Percentiles rank a stretch among this genome's conserved stretches.
These are phyloP conservation scores for Mellilla xanthometata DNA, from an alignment of 2,888 invertebrate species.

Conservation along the genomic window DNA sequence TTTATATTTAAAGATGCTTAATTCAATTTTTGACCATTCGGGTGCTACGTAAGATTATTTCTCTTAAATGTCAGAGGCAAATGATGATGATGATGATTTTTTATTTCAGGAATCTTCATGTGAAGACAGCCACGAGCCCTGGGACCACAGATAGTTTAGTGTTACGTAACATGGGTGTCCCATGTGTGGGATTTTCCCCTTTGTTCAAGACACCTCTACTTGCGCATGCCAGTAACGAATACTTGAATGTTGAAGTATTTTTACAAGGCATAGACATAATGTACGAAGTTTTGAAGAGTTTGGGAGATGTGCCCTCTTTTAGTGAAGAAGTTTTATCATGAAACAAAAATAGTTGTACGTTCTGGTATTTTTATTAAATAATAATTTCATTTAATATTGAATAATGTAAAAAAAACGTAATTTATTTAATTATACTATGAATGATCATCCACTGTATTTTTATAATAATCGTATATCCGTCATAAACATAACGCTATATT, in stretches of 20 bases:
- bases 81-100: background rate
- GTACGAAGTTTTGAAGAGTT: slow-evolving; percentile 1
- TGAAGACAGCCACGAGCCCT: background rate
- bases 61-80: no score
- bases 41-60: no score
- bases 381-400: background rate
- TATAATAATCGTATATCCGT: no score
- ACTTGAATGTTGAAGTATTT: slow-evolving; percentile 30
- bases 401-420: no score
- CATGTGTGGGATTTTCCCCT: slow-evolving; percentile 1
- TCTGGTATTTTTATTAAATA: background rate
- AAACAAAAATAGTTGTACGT: background rate
- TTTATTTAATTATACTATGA: no score
- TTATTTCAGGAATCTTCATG: background rate
- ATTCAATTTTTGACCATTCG: no score
- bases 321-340: background rate
- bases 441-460: no score
- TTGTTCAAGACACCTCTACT: background rate
- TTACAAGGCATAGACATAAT: slow-evolving; percentile 3
- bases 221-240: background rate
- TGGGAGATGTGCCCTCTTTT: background rate
- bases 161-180: slow-evolving; percentile 1
- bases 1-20: no score
- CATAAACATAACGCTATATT: no score
- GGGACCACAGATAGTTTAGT: slow-evolving; percentile 5